These are phyloP conservation scores for Thamnophis sirtalis DNA, from an alignment of 2,113 vertebrate species.

Conservation along the genomic window DNA sequence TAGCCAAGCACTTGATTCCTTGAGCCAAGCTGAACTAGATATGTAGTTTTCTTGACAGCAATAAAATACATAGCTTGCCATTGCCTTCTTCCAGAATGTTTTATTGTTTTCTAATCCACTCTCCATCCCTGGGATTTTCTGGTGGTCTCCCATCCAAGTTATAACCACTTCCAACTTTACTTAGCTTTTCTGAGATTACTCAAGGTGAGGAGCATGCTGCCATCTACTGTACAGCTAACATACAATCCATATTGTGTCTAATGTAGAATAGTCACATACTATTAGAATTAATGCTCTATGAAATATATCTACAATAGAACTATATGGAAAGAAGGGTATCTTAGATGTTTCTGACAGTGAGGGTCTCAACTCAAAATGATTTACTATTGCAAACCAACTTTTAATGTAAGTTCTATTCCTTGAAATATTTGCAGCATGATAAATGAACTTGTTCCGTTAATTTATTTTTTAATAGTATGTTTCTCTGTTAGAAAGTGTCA, in stretches of 20 bases:
- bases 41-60: not conserved
- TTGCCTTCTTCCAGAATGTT: not conserved
- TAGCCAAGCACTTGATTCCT: not conserved
- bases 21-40: not conserved
- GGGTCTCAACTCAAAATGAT: not conserved
- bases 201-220: not conserved
- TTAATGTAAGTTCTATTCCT: not conserved
- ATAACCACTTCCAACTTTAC: not conserved
- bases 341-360: not conserved
- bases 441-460: not conserved
- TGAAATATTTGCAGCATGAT: not conserved
- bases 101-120: not conserved
- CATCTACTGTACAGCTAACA: not conserved
- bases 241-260: not conserved
- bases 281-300: not conserved
- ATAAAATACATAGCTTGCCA: not conserved
- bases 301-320: not conserved
- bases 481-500: not conserved
- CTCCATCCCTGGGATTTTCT: not conserved
- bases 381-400: not conserved
- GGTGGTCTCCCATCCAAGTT: not conserved
- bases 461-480: accelerated
- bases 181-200: not conserved
- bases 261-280: not conserved
- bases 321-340: not conserved